Base-by-base conservation (phyloP, 2,888 invertebrate genomes). In the Germaria angustata region DNA sequence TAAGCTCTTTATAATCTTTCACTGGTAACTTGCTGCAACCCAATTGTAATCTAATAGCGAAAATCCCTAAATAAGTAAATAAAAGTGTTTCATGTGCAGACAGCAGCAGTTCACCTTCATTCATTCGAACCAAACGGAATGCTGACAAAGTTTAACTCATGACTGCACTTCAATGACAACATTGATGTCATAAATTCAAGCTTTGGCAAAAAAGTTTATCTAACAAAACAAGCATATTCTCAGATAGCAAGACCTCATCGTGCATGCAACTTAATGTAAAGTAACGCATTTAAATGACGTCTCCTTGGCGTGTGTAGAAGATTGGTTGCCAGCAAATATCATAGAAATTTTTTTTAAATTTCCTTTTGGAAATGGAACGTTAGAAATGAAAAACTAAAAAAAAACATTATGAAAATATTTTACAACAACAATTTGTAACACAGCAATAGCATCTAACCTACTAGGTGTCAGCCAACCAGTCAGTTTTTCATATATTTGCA, bases 151-250 rank as follows among this genome's bases (percentile, higher is more conserved):
- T 68, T 61, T 65, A 65, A 55, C 71, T 72, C 55, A 57, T 71
- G 71, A 57, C 20, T 71, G 65, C 55, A 49, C 49, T 79, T 65
- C 20, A 72, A 65, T 57, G 57, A 41, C 51, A 57, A 36, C 63
- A 63, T 44, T 41, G 13, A n/a, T 15, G 24, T 34, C 44, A 57
- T 72, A 59, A 79, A 72, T 72, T 79, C 4, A 17, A 66, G 49
- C 32, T 59, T 65, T 65, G 11, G 65, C 4, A 72, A 71, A n/a
- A 73, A 72, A 66, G 41, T 66, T 78, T 66, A 72, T 72, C 79
- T 72, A 44, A 46, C 22, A 39, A 22, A n/a, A 22, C 20, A 51
- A 61, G 11, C 22, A 68, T 22, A 22, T 8, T 34, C 20, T 28
- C 53, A 41, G 51, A 41, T 20, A 65, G 8, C 46, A 59, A 20